phyloP scores from a whole-genome alignment of 2,797 vertebrate species.

The Hephaestus fuliginosus region DNA sequence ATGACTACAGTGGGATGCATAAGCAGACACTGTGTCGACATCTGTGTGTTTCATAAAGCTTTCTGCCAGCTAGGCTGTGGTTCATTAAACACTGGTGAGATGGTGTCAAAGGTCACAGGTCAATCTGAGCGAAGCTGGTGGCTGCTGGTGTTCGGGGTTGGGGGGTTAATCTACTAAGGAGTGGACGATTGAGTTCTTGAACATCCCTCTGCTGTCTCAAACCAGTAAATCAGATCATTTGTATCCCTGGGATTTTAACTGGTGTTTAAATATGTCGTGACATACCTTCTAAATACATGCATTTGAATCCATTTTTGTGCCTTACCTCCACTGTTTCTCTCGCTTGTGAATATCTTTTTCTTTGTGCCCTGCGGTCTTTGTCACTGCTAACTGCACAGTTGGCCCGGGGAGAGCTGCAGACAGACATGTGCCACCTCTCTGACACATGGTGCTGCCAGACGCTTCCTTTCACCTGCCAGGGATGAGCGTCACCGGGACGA shows the following conservation, averaged over 20 bases:
- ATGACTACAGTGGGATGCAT: too few species aligned
- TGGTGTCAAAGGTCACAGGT: conserved; percentile 46
- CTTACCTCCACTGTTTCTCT: not conserved
- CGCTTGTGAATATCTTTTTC: not conserved
- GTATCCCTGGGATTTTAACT: not conserved
- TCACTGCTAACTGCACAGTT: conserved; percentile 8
- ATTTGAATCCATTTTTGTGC: not conserved
- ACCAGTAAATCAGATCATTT: not conserved
- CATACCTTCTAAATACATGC: too few species aligned
- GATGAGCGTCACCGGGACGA: conserved; percentile 1
- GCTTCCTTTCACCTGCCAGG: conserved; percentile 29
- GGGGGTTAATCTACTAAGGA: conserved; percentile 37
- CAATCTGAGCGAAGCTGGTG: conserved; percentile 33
- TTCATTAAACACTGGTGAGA: conserved; percentile 33
- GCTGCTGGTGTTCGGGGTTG: conserved; percentile 33
- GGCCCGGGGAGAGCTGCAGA: conserved; percentile 13
- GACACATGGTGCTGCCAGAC: conserved; percentile 38
- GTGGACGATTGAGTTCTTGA: conserved; percentile 16
- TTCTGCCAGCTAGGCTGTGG: not conserved
- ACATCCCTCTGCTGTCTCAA: conserved; percentile 15
- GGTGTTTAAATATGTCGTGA: not conserved
- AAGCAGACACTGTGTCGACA: too few species aligned
- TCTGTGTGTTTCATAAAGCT: not conserved
- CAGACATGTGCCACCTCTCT: conserved; percentile 27
- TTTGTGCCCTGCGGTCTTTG: not conserved